Evolutionary conservation across 2,888 invertebrate genomes (phyloP).

Genomic region (Hipparchia semele): DNA sequence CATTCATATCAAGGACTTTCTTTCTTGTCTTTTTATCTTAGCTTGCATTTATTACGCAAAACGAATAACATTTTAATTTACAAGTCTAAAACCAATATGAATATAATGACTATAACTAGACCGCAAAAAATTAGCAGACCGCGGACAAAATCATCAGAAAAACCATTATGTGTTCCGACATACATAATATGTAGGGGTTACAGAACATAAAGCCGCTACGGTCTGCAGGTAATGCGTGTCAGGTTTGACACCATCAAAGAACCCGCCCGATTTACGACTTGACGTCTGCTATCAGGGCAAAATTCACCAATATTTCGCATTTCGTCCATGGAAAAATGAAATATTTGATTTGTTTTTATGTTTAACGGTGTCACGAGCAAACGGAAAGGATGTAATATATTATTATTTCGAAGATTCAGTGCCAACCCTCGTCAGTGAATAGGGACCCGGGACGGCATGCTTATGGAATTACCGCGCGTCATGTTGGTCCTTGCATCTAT

Average conservation of each 20-base stretch:
- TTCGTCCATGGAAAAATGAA: slow-evolving; percentile 31
- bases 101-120: background rate
- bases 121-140: slow-evolving; percentile 19
- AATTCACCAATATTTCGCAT: slow-evolving; percentile 41
- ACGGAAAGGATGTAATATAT: background rate
- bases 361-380: slow-evolving; percentile 5
- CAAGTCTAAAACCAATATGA: background rate
- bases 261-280: slow-evolving; percentile 44
- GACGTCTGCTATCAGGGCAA: slow-evolving; percentile 39
- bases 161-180: slow-evolving; percentile 48
- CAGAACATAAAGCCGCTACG: slow-evolving; percentile 49
- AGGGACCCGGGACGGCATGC: background rate
- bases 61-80: background rate
- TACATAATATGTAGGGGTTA: slow-evolving; percentile 13
- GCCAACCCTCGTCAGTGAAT: slow-evolving; percentile 11
- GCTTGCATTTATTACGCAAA: background rate
- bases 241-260: slow-evolving; percentile 47
- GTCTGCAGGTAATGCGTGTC: slow-evolving; percentile 43
- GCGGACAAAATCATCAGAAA: slow-evolving; percentile 43
- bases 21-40: background rate
- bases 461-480: slow-evolving; percentile 6
- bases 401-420: slow-evolving; percentile 7
- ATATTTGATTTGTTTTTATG: slow-evolving; percentile 28
- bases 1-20: too few relatives aligned
- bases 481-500: slow-evolving; percentile 7